Evolutionary conservation across 2,113 vertebrate species (phyloP).

Genomic region (Apodemus speciosus): DNA sequence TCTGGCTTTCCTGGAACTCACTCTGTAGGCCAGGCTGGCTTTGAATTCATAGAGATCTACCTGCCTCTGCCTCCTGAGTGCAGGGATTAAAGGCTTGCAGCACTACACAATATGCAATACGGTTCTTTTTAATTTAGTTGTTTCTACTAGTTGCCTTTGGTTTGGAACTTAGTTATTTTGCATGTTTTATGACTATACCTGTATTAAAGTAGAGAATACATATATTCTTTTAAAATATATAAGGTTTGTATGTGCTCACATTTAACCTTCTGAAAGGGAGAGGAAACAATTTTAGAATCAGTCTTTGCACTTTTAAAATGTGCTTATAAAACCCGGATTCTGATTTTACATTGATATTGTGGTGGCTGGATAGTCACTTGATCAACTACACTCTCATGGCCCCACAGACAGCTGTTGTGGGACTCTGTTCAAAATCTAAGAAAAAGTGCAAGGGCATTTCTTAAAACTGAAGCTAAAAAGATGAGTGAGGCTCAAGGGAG

Average conservation of each 20-base stretch:
- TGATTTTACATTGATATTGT: constrained; percentile 58
- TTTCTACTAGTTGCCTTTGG: constrained; percentile 39
- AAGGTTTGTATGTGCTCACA: constrained; percentile 51
- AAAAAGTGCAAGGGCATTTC: background rate
- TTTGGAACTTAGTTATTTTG: constrained; percentile 60
- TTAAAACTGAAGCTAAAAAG: constrained; percentile 45
- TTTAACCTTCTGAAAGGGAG: constrained; percentile 60
- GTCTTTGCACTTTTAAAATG: constrained; percentile 42
- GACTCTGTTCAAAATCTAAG: constrained; percentile 20
- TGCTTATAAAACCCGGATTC: constrained; percentile 60
- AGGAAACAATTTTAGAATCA: constrained; percentile 43
- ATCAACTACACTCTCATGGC: constrained; percentile 7
- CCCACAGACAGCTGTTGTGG: background rate
- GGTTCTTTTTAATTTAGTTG: constrained; percentile 56
- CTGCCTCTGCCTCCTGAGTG: no score
- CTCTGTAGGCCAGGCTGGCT: no score
- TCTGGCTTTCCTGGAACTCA: no score
- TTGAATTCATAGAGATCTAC: no score
- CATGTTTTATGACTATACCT: constrained; percentile 44
- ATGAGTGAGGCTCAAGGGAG: background rate
- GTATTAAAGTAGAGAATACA: constrained; percentile 29
- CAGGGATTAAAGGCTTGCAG: no score
- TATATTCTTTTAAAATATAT: background rate
- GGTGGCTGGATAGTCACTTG: constrained; percentile 44
- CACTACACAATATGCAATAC: background rate